Conservation (phyloP, 2,113 vertebrate genomes). For the Catharus fuscescens region DNA sequence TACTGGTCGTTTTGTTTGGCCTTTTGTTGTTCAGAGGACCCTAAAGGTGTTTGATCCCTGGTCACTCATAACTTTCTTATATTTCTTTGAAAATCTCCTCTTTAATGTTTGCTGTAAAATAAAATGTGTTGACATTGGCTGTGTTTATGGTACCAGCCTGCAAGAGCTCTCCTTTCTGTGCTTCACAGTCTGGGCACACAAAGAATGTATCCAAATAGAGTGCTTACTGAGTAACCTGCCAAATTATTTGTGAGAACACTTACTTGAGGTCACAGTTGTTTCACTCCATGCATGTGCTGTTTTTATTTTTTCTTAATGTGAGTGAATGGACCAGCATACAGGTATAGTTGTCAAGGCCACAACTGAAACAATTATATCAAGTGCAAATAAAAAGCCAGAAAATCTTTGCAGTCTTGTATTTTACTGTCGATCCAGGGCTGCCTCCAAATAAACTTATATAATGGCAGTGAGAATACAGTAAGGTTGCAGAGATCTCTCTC, state of each 20-base stretch:
- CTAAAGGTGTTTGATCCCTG: constrained; percentile 18
- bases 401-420: neutral
- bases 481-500: neutral
- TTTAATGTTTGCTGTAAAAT: constrained; percentile 9
- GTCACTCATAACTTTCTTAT: neutral
- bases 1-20: neutral
- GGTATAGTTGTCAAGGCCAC: neutral
- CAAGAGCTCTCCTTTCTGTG: neutral
- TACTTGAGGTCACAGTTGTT: neutral
- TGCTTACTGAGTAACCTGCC: neutral
- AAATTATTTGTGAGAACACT: neutral
- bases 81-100: constrained; percentile 22
- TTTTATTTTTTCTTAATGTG: neutral
- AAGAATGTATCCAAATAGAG: neutral
- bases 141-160: neutral
- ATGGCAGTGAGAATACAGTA: neutral
- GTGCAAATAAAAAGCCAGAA: neutral
- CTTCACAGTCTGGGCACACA: neutral
- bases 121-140: neutral
- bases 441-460: neutral
- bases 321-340: neutral
- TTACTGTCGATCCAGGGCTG: neutral
- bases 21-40: neutral
- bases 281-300: accelerated
- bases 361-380: neutral